Percentiles rank a stretch among this genome's conserved stretches.
These are phyloP conservation scores for Oryzias javanicus DNA, from an alignment of 2,113 vertebrate species.

Conservation along the genomic window DNA sequence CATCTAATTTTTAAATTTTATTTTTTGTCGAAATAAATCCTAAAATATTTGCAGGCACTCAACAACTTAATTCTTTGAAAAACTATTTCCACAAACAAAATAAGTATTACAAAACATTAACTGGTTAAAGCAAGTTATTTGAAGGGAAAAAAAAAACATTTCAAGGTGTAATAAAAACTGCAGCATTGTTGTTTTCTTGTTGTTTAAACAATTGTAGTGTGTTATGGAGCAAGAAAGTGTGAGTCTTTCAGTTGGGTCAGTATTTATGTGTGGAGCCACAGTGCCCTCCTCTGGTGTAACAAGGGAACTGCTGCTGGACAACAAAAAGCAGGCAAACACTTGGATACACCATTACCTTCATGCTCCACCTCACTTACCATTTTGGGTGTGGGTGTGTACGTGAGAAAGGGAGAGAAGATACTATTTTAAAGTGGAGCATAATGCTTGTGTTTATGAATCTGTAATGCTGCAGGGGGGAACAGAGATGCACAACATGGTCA, in stretches of 20 bases:
- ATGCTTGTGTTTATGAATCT: conserved; percentile 9
- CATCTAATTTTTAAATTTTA: too few relatives aligned
- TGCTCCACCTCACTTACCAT: conserved; percentile 8
- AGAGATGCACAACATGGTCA: conserved; percentile 4
- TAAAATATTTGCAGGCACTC: background rate
- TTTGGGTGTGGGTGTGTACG: conserved; percentile 3
- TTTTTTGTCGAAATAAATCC: background rate
- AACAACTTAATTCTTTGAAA: background rate
- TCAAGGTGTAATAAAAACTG: too few relatives aligned
- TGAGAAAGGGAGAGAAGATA: background rate
- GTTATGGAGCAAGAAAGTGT: conserved; percentile 25
- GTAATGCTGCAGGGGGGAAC: background rate
- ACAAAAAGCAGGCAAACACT: conserved; percentile 1
- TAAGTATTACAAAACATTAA: too few relatives aligned
- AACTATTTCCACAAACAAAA: too few relatives aligned
- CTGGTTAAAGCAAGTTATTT: too few relatives aligned
- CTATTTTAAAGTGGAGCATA: conserved; percentile 6
- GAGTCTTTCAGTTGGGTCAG: background rate
- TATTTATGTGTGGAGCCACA: conserved; percentile 66
- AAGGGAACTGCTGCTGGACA: conserved; percentile 43
- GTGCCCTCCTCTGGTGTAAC: conserved; percentile 71
- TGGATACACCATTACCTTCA: conserved; percentile 23
- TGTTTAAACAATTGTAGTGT: conserved; percentile 2
- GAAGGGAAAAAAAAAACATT: too few relatives aligned
- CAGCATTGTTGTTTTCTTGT: background rate